Base-by-base conservation (phyloP, 2,113 vertebrate species). In the Cephalopterus ornatus region DNA sequence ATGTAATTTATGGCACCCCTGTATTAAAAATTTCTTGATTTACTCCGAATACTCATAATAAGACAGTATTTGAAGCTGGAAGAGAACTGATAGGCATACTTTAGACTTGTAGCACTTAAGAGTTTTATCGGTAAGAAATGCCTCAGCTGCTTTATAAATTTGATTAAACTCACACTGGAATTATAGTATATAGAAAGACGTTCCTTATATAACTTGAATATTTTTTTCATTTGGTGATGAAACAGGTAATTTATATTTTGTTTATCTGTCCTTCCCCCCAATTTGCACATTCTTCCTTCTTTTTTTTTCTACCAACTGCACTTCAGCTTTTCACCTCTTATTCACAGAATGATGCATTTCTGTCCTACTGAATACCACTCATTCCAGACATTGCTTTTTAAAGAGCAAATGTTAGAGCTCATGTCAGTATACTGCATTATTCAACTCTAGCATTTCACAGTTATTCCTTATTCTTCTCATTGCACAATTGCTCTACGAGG, bases 361-460 rank as follows among this genome's bases (percentile, higher is more conserved):
- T 89, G 56, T 80, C 63, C 59, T 49, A 32, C 20, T 81, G 62
- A 96, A 61, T 82, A 52, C 59, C 73, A 62, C 56, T 94, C 13
- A 77, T 94, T 96, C 85, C 78, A 96, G 72, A 92, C 55, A 92
- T 83, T 91, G 28, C 27, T 96, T 94, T 93, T 96, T 73, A 95
- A 96, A 95, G 74, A 94, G 66, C 78, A 94, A 41, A 73, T 92
- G 41, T 96, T 96, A 95, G 73, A 84, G 72, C 44, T 72, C 62
- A 92, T 92, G 77, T 95, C 88, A 86, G 90, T 83, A 37, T 61
- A 74, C 13, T 68, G 32, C 9, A 44, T 39, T 58, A 92, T 72
- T 66, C 92, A 84, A 73, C 63, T 42, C 66, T 94, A 86, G 42
- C 56, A 70, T 96, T 93, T 95, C 81, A 93, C 53, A 82, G 81